Evolutionary conservation across 2,797 vertebrate species (phyloP).

Genomic region (Semotilus atromaculatus): DNA sequence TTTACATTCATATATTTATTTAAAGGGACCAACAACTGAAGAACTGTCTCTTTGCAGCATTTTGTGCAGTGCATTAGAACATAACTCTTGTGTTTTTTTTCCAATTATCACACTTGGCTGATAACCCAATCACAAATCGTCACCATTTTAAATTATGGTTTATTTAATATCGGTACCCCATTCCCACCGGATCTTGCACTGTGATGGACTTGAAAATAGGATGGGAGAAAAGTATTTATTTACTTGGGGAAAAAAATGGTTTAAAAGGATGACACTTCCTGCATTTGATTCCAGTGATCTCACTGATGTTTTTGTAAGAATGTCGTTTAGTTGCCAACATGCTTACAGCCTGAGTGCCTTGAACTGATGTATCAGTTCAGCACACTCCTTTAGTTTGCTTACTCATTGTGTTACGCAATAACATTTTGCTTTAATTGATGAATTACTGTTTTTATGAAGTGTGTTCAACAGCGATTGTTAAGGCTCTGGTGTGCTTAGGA

Average conservation of each 20-base stretch:
- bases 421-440: constrained; percentile 60
- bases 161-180: background rate
- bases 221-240: constrained; percentile 61
- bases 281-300: constrained; percentile 24
- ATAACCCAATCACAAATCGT: constrained; percentile 39
- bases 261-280: constrained; percentile 66
- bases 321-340: constrained; percentile 81
- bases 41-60: constrained; percentile 63
- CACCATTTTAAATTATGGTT: background rate
- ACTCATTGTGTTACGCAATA: constrained; percentile 63
- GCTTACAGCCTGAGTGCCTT: constrained; percentile 87
- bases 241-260: constrained; percentile 61
- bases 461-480: constrained; percentile 74
- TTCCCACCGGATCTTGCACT: constrained; percentile 75
- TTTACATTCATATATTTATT: constrained; percentile 61
- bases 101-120: background rate
- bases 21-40: constrained; percentile 70
- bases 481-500: constrained; percentile 74
- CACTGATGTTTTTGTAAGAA: constrained; percentile 78
- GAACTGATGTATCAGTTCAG: constrained; percentile 81
- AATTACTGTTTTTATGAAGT: constrained; percentile 73
- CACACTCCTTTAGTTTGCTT: constrained; percentile 73
- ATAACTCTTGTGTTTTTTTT: constrained; percentile 38
- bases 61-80: constrained; percentile 1
- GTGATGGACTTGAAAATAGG: constrained; percentile 72